phyloP scores from a whole-genome alignment of 2,888 invertebrate genomes.

The Clostera curtula region DNA sequence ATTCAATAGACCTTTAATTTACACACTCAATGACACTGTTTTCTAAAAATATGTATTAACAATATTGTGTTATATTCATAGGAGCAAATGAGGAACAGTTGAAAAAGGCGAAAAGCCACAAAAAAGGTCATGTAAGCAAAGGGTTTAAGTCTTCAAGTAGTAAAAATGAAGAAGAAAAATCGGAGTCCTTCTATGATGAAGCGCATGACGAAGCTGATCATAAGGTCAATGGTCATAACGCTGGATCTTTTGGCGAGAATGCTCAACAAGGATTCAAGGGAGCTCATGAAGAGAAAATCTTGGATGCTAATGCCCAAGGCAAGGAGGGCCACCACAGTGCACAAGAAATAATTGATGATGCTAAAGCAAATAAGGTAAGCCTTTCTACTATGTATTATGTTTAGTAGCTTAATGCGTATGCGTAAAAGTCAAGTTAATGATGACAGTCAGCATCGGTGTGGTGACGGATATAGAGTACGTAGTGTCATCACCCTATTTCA shows the following conservation, averaged over 20 bases:
- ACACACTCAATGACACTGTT: slow-evolving; percentile 1
- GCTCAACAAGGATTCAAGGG: slow-evolving; percentile 75
- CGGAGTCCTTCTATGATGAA: slow-evolving; percentile 79
- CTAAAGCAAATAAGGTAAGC: slow-evolving; percentile 73
- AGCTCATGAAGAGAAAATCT: slow-evolving; percentile 73
- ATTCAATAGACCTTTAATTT: slow-evolving; percentile 1
- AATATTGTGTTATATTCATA: too few species aligned
- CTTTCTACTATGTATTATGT: background rate
- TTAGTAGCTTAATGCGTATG: too few species aligned
- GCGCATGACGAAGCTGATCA: slow-evolving; percentile 78
- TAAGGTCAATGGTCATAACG: slow-evolving; percentile 70
- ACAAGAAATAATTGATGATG: slow-evolving; percentile 71
- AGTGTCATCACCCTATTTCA: too few species aligned
- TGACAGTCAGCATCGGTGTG: too few species aligned
- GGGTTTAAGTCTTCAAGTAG: slow-evolving; percentile 80
- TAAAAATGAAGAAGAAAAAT: slow-evolving; percentile 79
- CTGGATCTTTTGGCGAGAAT: slow-evolving; percentile 75
- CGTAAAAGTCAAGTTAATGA: too few species aligned
- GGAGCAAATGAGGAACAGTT: slow-evolving; percentile 73
- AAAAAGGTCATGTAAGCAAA: slow-evolving; percentile 78
- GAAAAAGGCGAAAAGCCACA: slow-evolving; percentile 74
- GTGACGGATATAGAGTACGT: too few species aligned
- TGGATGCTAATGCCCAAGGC: slow-evolving; percentile 72
- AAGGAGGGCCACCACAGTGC: slow-evolving; percentile 76
- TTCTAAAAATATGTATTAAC: slow-evolving; percentile 1